These are phyloP conservation scores for Acomys russatus DNA, from an alignment of 2,797 vertebrate genomes.

Conservation along the genomic window DNA sequence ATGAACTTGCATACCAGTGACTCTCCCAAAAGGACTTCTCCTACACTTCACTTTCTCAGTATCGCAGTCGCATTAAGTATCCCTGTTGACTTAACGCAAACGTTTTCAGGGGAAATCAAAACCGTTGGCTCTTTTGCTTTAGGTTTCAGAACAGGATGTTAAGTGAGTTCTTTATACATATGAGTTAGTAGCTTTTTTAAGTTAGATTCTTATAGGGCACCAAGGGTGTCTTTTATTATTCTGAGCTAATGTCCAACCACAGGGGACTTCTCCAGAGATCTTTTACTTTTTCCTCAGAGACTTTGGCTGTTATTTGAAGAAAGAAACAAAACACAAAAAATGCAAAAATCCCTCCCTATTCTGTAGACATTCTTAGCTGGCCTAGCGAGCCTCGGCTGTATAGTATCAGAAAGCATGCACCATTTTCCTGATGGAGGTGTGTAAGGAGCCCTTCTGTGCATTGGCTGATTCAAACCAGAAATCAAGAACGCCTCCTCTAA, in stretches of 20 bases:
- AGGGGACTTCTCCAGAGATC: background rate
- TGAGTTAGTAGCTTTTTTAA: conserved; percentile 4
- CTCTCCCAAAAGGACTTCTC: background rate
- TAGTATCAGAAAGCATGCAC: background rate
- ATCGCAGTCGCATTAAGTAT: background rate
- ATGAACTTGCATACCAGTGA: background rate
- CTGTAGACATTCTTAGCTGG: background rate
- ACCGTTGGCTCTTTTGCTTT: background rate
- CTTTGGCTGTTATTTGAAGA: background rate
- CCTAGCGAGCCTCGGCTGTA: background rate
- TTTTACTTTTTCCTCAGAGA: background rate
- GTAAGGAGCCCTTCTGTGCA: background rate
- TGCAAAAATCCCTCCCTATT: background rate
- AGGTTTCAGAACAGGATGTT: background rate
- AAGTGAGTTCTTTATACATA: background rate
- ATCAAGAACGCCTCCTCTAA: background rate
- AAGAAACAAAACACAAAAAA: background rate
- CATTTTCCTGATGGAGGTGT: background rate
- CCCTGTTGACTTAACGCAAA: background rate
- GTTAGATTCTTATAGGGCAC: background rate
- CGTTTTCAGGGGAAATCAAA: background rate
- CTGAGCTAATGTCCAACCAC: background rate
- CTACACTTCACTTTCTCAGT: background rate
- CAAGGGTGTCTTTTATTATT: background rate
- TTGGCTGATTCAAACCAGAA: background rate